Evolutionary conservation across 2,797 vertebrate genomes (phyloP).

Genomic region (Todus mexicanus): DNA sequence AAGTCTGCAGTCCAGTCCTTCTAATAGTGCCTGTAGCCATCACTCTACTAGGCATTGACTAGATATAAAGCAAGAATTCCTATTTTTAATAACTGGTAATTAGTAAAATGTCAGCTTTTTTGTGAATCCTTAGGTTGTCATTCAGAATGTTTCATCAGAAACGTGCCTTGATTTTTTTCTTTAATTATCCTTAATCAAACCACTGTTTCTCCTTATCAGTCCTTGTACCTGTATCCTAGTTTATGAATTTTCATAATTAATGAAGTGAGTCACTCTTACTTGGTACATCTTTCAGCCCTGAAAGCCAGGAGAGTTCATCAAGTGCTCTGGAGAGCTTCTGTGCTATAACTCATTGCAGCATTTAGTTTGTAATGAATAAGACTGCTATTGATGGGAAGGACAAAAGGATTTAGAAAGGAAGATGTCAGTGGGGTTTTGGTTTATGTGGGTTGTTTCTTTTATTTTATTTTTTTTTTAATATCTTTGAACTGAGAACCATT

Average conservation of each 20-base stretch:
- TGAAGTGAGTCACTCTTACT: not conserved
- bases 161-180: not conserved
- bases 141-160: not conserved
- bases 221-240: not conserved
- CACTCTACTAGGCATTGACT: not conserved
- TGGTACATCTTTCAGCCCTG: not conserved
- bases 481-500: not conserved
- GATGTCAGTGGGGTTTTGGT: not conserved
- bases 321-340: not conserved
- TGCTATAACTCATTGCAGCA: not conserved
- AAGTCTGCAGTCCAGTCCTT: not conserved
- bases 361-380: not conserved
- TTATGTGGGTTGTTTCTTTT: not conserved
- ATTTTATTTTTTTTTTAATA: not conserved
- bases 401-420: not conserved
- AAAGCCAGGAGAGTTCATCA: not conserved
- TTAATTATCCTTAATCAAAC: not conserved
- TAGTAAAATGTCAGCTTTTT: not conserved
- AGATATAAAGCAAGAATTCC: not conserved
- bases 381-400: not conserved
- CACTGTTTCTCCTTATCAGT: not conserved
- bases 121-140: not conserved
- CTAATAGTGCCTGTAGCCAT: not conserved
- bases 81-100: not conserved
- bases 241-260: not conserved